Conservation (phyloP, 1,140 invertebrate species). For the Trypoxylus dichotomus region DNA sequence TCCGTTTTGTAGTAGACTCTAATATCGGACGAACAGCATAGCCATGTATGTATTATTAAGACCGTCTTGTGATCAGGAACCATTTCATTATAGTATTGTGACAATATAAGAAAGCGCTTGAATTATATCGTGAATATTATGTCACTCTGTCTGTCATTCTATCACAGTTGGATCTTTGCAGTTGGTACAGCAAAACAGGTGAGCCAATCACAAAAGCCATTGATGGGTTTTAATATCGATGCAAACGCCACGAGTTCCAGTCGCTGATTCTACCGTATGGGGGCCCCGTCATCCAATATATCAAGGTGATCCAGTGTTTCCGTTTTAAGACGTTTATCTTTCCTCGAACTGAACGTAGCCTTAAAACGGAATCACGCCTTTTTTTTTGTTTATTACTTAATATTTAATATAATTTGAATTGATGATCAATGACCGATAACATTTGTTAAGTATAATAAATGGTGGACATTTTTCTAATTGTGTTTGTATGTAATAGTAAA, state of each 20-base stretch:
- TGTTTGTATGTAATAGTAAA: background rate
- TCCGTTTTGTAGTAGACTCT: too few relatives aligned
- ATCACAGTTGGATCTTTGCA: slow-evolving; percentile 43
- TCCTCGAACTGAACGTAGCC: background rate
- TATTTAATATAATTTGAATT: background rate
- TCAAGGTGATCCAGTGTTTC: slow-evolving; percentile 27
- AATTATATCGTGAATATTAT: slow-evolving; percentile 4
- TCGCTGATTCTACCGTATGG: slow-evolving; percentile 1
- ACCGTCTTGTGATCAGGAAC: background rate
- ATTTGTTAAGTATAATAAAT: slow-evolving; percentile 8
- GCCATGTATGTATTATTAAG: too few relatives aligned
- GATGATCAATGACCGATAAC: background rate
- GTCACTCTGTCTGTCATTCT: slow-evolving; percentile 10
- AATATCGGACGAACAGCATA: too few relatives aligned
- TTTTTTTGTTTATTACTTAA: slow-evolving; percentile 1
- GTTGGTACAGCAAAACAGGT: slow-evolving; percentile 40
- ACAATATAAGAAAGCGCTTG: background rate
- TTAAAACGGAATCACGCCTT: slow-evolving; percentile 5
- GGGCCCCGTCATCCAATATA: slow-evolving; percentile 5
- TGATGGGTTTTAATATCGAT: slow-evolving; percentile 10
- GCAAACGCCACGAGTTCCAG: slow-evolving; percentile 6
- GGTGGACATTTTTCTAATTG: slow-evolving; percentile 2
- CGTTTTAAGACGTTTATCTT: slow-evolving; percentile 1
- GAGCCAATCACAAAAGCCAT: slow-evolving; percentile 34
- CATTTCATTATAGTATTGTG: background rate